Conservation (phyloP, 2,113 vertebrate species). For the Phalacrocorax carbo region DNA sequence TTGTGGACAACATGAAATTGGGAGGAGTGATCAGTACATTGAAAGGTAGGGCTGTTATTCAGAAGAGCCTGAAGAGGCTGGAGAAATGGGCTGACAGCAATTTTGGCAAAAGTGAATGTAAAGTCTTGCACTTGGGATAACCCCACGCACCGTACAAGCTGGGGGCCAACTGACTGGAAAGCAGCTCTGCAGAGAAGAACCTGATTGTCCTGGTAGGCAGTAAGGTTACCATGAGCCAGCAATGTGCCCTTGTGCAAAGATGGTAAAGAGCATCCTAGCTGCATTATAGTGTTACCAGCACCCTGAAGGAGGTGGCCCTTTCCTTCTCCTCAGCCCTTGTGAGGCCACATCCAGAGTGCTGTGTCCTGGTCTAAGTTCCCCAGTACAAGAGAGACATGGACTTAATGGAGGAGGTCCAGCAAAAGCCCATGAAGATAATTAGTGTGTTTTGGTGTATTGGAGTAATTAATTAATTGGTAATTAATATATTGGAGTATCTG, state of each 20-base stretch:
- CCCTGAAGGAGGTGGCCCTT: not conserved
- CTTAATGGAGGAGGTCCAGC: not conserved
- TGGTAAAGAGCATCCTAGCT: not conserved
- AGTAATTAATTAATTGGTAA: too few species aligned
- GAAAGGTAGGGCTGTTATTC: not conserved
- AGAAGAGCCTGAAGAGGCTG: not conserved
- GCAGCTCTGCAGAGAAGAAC: not conserved
- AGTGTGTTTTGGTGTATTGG: too few species aligned
- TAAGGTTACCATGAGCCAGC: not conserved
- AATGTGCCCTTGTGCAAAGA: not conserved
- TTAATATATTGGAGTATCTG: not conserved
- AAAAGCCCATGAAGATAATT: not conserved
- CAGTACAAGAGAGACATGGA: not conserved
- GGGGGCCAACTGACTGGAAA: not conserved
- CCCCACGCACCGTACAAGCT: not conserved
- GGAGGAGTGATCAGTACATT: not conserved
- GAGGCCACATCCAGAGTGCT: not conserved
- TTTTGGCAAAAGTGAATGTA: not conserved
- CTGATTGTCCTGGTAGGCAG: not conserved
- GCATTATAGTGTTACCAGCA: not conserved
- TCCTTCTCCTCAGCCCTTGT: not conserved
- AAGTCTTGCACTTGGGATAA: not conserved
- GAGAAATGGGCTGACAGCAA: not conserved
- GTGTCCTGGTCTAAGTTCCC: not conserved
- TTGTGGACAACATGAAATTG: not conserved